Base-by-base conservation (phyloP, 2,888 invertebrate genomes). In the Laspeyria flexula region DNA sequence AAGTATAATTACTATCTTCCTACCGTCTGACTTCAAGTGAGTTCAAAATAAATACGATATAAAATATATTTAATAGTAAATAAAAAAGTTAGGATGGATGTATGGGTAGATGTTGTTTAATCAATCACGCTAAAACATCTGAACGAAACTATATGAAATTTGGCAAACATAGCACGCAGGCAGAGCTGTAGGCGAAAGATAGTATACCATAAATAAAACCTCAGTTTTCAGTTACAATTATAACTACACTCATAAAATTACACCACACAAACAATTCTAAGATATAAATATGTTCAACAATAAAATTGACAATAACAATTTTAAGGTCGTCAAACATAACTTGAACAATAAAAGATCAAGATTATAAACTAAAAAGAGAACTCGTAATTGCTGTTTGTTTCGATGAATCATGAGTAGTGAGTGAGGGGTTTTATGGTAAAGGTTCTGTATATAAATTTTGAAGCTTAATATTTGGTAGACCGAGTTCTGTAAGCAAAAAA, bases 361-460 rank as follows among this genome's bases (percentile, higher is more conserved):
- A 70, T 67, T 49, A 49, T 30, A 11, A 29, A 55, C 67, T 41
- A 40, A 57, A 63, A 66, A 48, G 50, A 48, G 31, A 34, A 40
- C 43, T 30, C 1, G 53, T 65, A 70, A 71, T 63, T 70, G 55
- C 16, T 54, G 31, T 67, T 68, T 68, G 60, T 68, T 63, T 49
- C 16, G 50, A 53, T 63, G 49, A 54, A 43, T 53, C 29, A 15
- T 1, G 11, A n/a, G 5, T n/a, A 42, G 45, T 25, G 9, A 0
- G 11, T n/a, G 11, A 16, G 5, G 23, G 3, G 9, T 13, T 29
- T 11, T 34, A 3, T 6, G 11, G 5, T 1, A 1, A 1, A 5
- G 52, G 64, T 63, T 68, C 68, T n/a, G 68, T 34, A 39, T 12
- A 13, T 7, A 6, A 7, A n/a, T n/a, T n/a, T n/a, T 25, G 9